A percentile compares a stretch with the other conserved stretches of the same genome.
Conservation (phyloP, 2,113 vertebrate species). For the Phainopepla nitens region DNA sequence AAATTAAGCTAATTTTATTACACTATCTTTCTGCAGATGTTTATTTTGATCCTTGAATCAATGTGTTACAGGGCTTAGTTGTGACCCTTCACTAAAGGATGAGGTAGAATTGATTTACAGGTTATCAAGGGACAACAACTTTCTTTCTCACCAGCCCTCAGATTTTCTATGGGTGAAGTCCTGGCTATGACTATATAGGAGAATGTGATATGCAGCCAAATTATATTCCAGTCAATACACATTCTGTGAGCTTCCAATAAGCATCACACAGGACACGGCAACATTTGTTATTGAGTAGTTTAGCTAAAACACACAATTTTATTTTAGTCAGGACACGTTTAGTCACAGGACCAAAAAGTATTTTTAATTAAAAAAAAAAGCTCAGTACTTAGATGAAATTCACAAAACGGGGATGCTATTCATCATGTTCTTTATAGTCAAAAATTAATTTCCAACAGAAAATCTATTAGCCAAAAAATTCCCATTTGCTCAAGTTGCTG, state of each 20-base stretch:
- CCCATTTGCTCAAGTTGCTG: background rate
- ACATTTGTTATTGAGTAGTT: background rate
- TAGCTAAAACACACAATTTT: background rate
- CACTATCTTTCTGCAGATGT: background rate
- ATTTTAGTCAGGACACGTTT: background rate
- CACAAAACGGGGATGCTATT: background rate
- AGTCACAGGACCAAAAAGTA: background rate
- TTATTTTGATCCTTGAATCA: background rate
- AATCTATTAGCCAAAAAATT: background rate
- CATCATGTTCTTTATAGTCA: background rate
- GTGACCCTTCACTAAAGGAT: background rate
- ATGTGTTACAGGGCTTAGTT: background rate
- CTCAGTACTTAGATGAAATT: background rate
- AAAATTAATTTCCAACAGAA: background rate
- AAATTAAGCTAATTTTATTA: background rate
- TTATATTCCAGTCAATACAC: background rate
- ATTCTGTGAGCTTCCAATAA: background rate
- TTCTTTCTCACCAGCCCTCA: background rate
- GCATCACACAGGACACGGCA: background rate
- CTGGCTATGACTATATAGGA: background rate
- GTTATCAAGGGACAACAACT: background rate
- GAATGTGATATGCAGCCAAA: background rate
- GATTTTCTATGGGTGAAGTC: background rate
- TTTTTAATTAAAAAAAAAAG: background rate
- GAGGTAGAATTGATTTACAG: background rate